phyloP scores from a whole-genome alignment of 2,888 invertebrate species.

The Caenorhabditis afra region DNA sequence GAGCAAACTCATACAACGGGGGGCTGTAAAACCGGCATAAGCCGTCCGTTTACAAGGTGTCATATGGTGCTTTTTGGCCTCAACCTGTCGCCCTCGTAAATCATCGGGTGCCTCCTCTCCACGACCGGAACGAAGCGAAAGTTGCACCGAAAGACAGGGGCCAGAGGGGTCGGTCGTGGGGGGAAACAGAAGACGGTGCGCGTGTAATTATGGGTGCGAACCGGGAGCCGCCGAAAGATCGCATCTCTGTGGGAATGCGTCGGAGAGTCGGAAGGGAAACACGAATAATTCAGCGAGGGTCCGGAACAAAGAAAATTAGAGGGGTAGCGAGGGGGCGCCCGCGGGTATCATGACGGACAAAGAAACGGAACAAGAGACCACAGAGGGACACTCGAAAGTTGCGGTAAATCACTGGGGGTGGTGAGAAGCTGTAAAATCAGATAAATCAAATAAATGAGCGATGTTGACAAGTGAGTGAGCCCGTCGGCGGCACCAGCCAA shows the following conservation, averaged over 20 bases:
- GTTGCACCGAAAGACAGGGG: neutral
- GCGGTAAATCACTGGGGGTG: constrained; percentile 36
- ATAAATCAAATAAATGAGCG: constrained; percentile 57
- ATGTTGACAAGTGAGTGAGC: constrained; percentile 49
- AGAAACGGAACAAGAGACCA: constrained; percentile 9
- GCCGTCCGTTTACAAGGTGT: constrained; percentile 28
- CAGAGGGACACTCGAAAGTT: constrained; percentile 5
- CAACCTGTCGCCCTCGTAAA: constrained; percentile 20
- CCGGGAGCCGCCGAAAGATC: neutral
- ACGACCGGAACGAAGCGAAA: neutral
- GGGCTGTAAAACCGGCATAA: neutral
- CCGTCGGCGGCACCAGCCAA: constrained; percentile 12
- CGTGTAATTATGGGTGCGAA: neutral
- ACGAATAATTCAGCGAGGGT: constrained; percentile 9
- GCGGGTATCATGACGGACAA: constrained; percentile 7
- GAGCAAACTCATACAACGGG: constrained; percentile 17
- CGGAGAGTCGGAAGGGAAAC: neutral
- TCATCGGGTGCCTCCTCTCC: neutral
- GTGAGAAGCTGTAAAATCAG: constrained; percentile 47
- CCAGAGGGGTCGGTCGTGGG: neutral
- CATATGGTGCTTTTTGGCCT: constrained; percentile 27
- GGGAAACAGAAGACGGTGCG: neutral
- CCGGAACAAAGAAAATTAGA: neutral
- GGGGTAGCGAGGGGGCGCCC: constrained; percentile 9
- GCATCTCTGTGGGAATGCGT: constrained; percentile 4